A percentile compares a stretch with the other conserved stretches of the same genome.
Evolutionary conservation across 2,888 invertebrate species (phyloP).

Genomic region (Troides aeacus): DNA sequence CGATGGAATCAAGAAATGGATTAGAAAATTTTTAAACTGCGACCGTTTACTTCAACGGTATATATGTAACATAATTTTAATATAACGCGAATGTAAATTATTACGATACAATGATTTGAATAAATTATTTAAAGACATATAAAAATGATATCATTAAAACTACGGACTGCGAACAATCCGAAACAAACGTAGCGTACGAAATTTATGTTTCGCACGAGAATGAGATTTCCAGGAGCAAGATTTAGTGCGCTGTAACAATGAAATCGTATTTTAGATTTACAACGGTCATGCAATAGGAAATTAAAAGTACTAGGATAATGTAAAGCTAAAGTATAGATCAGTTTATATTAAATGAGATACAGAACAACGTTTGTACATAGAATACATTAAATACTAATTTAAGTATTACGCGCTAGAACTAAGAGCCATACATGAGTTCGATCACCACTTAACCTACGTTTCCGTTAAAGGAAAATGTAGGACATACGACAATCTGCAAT

Average conservation of each 20-base stretch:
- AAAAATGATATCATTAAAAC: slow-evolving; percentile 2
- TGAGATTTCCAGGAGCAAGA: slow-evolving; percentile 10
- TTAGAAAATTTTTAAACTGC: no score
- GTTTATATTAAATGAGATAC: not conserved
- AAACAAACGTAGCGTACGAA: slow-evolving; percentile 19
- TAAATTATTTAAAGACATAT: not conserved
- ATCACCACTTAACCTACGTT: no score
- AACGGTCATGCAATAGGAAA: not conserved
- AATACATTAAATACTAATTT: no score
- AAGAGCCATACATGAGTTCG: no score
- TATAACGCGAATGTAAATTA: not conserved
- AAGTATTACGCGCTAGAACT: no score
- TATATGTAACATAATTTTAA: no score
- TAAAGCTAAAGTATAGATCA: not conserved
- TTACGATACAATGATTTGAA: not conserved
- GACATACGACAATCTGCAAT: no score
- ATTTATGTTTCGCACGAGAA: slow-evolving; percentile 9
- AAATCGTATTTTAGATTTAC: slow-evolving; percentile 12
- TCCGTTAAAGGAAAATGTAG: no score
- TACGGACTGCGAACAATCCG: slow-evolving; percentile 5
- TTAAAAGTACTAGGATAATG: not conserved
- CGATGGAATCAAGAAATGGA: no score
- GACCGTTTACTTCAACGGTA: no score
- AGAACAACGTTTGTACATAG: no score
- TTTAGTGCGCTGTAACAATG: slow-evolving; percentile 11